A percentile compares a stretch with the other conserved stretches of the same genome.
Conservation (phyloP, 2,888 invertebrate genomes). For the Tipula confusa region DNA sequence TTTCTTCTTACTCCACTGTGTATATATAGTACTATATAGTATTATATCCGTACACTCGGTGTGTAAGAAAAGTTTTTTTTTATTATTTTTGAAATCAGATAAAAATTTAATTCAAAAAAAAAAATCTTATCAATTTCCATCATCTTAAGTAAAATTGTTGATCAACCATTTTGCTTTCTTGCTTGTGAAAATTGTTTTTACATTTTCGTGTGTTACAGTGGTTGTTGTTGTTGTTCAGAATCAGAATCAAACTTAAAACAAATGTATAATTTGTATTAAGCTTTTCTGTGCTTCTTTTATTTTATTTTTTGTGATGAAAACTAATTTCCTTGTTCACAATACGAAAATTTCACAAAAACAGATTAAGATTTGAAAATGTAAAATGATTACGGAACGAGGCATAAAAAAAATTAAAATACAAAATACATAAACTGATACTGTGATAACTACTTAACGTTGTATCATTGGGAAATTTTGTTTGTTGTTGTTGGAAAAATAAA, state of each 20-base stretch:
- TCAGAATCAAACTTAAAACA: background rate
- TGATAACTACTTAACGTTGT: background rate
- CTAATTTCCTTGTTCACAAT: slow-evolving; percentile 20
- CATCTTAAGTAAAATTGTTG: background rate
- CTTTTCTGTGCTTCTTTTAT: too few relatives aligned
- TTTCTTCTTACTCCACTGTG: background rate
- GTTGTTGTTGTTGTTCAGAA: background rate
- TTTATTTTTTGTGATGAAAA: background rate
- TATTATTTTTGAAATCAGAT: background rate
- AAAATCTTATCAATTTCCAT: background rate
- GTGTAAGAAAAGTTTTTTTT: background rate
- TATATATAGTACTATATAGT: too few relatives aligned
- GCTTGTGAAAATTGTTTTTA: background rate
- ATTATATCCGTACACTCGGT: too few relatives aligned
- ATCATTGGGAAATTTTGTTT: background rate
- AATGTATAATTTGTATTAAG: background rate
- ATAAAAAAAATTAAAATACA: background rate
- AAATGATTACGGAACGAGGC: background rate
- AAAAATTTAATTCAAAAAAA: background rate
- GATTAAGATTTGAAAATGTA: background rate
- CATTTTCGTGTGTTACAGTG: background rate
- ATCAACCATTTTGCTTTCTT: background rate
- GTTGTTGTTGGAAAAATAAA: background rate
- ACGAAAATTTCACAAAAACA: background rate
- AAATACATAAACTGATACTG: background rate